Evolutionary conservation across 1,140 invertebrate genomes (phyloP), one percentile per base, ranked within the genome.

Genomic region (Tetramorium alpestre): DNA sequence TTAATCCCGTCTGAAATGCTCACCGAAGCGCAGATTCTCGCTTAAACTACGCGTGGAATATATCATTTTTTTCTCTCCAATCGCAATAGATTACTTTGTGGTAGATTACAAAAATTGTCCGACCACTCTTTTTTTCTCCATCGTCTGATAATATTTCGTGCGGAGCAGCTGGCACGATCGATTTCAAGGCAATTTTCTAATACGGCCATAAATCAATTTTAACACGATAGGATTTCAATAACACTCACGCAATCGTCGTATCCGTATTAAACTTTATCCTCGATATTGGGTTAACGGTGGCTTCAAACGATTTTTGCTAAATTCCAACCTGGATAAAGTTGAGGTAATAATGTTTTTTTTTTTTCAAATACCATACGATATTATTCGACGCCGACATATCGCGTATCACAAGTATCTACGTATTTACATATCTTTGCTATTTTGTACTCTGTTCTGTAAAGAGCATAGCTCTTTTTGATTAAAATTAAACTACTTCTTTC

Each of bases 171-270:
- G 44, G 51, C 54, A 13, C 80, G 54, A 73, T 84, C 78, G 78
- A 70, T 81, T 81, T 58, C 78, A 49, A 84, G 69, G 69, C 69
- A 84, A 84, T 84, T 84, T 84, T 84, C 80, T 84, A 84, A 84
- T 75, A 84, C 54, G 54, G 13, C 13, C 80, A 75, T 84, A 84
- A 84, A 75, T 84, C 69, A 84, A 84, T 60, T 75, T 73, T 84
- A 75, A 13, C 54, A 56, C 41, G 38, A 75, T 84, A 84, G 80
- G 28, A 84, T 75, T 70, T 84, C 54, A 60, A 84, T 84, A 84
- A 73, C 67, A 60, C 54, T 60, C 80, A 62, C 54, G 69, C 69
- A 84, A 75, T 75, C 80, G 80, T 84, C 69, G 67, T 82, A 44
- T 72, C 38, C 22, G 22, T 49, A 38, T 11, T n/a, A 22, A 75